These are phyloP conservation scores for Drosophila picticornis DNA, from an alignment of 2,888 invertebrate species.

Conservation along the genomic window DNA sequence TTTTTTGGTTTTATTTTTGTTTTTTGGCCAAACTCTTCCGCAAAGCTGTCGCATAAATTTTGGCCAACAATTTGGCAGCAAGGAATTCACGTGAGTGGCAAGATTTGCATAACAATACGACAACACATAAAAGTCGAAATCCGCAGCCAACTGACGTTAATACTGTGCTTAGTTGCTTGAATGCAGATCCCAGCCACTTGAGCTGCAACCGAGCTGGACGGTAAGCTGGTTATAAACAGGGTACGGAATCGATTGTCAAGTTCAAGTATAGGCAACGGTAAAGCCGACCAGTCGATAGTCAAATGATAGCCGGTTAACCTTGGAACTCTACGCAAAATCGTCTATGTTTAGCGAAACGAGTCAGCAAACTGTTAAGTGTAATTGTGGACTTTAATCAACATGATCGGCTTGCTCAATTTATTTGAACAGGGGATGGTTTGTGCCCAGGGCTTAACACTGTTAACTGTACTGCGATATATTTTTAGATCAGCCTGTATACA, in stretches of 20 bases:
- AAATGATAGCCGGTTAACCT: slow-evolving; percentile 59
- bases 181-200: slow-evolving; percentile 6
- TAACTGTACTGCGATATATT: slow-evolving; percentile 10
- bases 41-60: slow-evolving; percentile 39
- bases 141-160: slow-evolving; percentile 11
- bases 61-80: slow-evolving; percentile 22
- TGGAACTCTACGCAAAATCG: slow-evolving; percentile 60
- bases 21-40: slow-evolving; percentile 37
- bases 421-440: slow-evolving; percentile 36
- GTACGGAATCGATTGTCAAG: slow-evolving; percentile 32
- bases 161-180: slow-evolving; percentile 1
- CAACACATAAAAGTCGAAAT: background rate
- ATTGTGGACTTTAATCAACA: slow-evolving; percentile 39
- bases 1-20: background rate
- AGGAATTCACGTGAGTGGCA: slow-evolving; percentile 38
- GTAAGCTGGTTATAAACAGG: slow-evolving; percentile 1
- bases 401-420: slow-evolving; percentile 23
- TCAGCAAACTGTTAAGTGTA: slow-evolving; percentile 56
- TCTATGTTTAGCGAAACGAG: slow-evolving; percentile 49
- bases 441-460: slow-evolving; percentile 14
- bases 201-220: slow-evolving; percentile 17
- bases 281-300: slow-evolving; percentile 16
- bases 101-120: slow-evolving; percentile 37
- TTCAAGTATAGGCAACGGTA: slow-evolving; percentile 61
- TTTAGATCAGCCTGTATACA: slow-evolving; percentile 15